phyloP scores from a whole-genome alignment of 1,140 invertebrate species.

The Goniozus legneri region DNA sequence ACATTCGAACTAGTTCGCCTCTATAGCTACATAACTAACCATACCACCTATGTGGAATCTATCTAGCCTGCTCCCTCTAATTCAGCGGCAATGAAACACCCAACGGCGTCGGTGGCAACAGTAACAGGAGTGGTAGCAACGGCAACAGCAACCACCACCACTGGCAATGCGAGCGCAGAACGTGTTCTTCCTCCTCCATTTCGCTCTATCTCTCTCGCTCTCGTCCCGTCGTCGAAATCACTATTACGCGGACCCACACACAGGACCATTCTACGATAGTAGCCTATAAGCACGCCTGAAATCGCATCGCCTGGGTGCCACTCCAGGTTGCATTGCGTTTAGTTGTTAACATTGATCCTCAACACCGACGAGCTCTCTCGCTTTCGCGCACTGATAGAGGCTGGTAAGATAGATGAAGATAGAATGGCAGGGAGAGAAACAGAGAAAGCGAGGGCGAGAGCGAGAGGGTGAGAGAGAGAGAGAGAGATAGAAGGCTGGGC shows the following conservation, averaged over 20 bases:
- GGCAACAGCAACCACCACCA: background rate
- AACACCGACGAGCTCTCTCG: constrained; percentile 17
- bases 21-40: constrained; percentile 17
- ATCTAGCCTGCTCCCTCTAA: background rate
- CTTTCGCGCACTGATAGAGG: constrained; percentile 16
- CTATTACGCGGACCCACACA: constrained; percentile 26
- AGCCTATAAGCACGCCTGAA: constrained; percentile 18
- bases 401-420: no score
- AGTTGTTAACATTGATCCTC: constrained; percentile 28
- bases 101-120: constrained; percentile 4
- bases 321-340: constrained; percentile 42
- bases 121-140: constrained; percentile 4
- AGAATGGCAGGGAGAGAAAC: no score
- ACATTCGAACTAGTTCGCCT: constrained; percentile 15
- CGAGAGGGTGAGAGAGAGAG: background rate
- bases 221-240: constrained; percentile 39
- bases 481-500: no score
- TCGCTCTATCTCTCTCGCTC: constrained; percentile 6
- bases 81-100: background rate
- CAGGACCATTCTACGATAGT: constrained; percentile 1
- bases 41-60: constrained; percentile 12
- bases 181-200: constrained; percentile 20
- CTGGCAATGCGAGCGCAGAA: constrained; percentile 11
- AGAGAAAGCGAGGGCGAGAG: constrained; percentile 4
- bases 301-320: constrained; percentile 37